Percentiles rank a stretch among this genome's conserved stretches.
Conservation (phyloP, 2,797 vertebrate genomes). For the Babyrousa celebensis region DNA sequence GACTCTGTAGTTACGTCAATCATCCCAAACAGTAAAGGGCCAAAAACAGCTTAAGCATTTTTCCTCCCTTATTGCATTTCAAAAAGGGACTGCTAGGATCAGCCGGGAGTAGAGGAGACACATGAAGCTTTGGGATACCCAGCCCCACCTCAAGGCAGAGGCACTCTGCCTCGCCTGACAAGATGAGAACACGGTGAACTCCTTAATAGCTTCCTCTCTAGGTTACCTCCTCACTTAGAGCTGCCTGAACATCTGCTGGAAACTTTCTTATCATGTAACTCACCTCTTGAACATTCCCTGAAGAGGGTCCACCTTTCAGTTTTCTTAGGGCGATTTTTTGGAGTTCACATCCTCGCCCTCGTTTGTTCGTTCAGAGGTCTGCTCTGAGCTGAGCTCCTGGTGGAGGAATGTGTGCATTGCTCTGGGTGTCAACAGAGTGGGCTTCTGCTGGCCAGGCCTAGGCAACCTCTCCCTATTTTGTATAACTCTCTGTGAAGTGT, state of each 20-base stretch:
- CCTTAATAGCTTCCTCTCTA: not conserved
- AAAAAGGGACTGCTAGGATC: not conserved
- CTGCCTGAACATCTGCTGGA: not conserved
- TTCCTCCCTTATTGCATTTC: not conserved
- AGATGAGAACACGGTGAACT: not conserved
- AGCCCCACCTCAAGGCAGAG: not conserved
- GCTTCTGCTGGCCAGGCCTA: not conserved
- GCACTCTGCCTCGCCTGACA: not conserved
- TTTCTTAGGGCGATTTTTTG: not conserved
- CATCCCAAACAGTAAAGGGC: not conserved
- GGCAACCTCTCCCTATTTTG: not conserved
- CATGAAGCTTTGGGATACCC: not conserved
- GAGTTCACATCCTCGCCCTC: not conserved
- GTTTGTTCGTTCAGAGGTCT: not conserved
- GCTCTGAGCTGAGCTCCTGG: not conserved
- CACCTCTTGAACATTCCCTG: not conserved
- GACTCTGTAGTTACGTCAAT: not conserved
- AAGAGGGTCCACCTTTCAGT: not conserved
- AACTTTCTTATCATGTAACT: not conserved
- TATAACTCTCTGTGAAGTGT: constrained; percentile 4
- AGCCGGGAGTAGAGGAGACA: not conserved
- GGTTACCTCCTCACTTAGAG: not conserved
- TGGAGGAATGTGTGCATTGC: not conserved
- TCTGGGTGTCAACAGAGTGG: not conserved
- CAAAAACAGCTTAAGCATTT: not conserved